Percentiles rank a stretch among this genome's conserved stretches.
Conservation (phyloP, 1,140 invertebrate genomes). For the Drosophila lowei region DNA sequence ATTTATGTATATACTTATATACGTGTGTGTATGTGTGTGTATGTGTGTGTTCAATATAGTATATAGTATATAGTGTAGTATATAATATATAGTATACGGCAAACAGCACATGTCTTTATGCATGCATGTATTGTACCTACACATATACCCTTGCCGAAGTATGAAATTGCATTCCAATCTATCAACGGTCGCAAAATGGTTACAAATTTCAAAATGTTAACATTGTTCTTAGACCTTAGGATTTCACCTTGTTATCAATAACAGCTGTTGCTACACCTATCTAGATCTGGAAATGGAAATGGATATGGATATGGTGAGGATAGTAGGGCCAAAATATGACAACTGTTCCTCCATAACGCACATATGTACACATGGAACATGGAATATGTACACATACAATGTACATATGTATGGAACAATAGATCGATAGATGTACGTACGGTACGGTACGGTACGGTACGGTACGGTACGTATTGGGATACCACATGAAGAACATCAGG, state of each 20-base stretch:
- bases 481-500: too few species aligned
- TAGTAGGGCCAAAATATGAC: not conserved
- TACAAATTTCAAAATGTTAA: slow-evolving; percentile 72
- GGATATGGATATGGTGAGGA: not conserved
- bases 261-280: slow-evolving; percentile 19
- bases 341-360: slow-evolving; percentile 14
- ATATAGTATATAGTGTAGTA: slow-evolving; percentile 1
- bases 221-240: slow-evolving; percentile 72
- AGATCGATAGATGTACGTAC: too few species aligned
- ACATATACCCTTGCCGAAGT: slow-evolving; percentile 1
- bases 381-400: too few species aligned
- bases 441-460: too few species aligned
- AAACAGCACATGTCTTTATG: too few species aligned
- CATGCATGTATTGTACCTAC: too few species aligned
- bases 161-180: slow-evolving; percentile 18
- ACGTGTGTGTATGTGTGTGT: not conserved
- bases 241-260: slow-evolving; percentile 69
- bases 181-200: slow-evolving; percentile 52
- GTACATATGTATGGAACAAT: too few species aligned
- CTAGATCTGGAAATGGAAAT: not conserved
- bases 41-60: not conserved
- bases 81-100: not conserved
- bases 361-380: too few species aligned
- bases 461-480: too few species aligned
- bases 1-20: not conserved